Conservation (phyloP, 2,113 vertebrate genomes). For the Hepsetus odoe region DNA sequence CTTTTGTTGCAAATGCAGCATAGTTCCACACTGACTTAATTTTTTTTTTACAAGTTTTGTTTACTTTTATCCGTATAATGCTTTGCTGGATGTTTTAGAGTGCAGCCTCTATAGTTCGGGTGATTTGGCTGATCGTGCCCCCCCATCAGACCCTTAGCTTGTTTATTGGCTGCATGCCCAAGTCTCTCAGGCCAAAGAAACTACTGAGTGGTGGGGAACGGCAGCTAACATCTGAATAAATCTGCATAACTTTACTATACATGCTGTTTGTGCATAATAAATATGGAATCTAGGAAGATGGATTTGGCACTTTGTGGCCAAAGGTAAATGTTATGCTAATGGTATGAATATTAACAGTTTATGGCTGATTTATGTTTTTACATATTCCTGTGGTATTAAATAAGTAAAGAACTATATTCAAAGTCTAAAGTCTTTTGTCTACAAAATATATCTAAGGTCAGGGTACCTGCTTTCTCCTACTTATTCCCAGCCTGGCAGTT, state of each 20-base stretch:
- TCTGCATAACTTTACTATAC: conserved; percentile 20
- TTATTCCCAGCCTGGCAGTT: background rate
- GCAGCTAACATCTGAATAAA: conserved; percentile 31
- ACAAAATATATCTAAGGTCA: background rate
- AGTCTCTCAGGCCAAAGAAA: conserved; percentile 31
- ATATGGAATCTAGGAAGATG: background rate
- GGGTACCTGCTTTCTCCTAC: background rate
- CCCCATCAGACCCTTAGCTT: conserved; percentile 3
- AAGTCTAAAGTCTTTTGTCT: background rate
- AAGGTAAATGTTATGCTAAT: conserved; percentile 25
- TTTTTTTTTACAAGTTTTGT: background rate
- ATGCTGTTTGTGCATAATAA: conserved; percentile 5
- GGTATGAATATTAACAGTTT: conserved; percentile 10
- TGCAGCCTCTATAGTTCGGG: background rate
- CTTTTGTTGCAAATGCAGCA: background rate
- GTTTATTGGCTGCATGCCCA: conserved; percentile 23
- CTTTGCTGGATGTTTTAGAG: background rate
- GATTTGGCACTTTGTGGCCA: background rate
- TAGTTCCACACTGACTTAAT: background rate
- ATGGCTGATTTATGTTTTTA: background rate
- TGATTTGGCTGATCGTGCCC: conserved; percentile 9
- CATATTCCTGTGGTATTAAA: background rate
- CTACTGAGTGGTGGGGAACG: background rate
- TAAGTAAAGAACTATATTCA: background rate
- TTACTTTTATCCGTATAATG: background rate